Evolutionary conservation across 2,797 vertebrate species (phyloP), one percentile per base, ranked within the genome.

Genomic region (Rachycentron canadum): DNA sequence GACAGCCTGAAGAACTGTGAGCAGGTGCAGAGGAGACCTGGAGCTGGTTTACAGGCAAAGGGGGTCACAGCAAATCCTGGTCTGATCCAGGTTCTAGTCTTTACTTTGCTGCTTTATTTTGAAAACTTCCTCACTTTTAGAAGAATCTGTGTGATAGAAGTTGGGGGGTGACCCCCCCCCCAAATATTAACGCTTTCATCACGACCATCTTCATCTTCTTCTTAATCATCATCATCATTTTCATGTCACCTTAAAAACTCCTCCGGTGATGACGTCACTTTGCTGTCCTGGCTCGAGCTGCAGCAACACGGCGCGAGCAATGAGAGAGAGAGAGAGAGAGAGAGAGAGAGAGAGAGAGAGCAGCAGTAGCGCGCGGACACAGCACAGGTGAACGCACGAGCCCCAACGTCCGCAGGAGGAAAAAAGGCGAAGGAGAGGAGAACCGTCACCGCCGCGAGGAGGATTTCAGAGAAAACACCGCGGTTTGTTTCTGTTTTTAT

Each of bases 341-440:
- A 50, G 66, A 36, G 74, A 30, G 73, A 63, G 77, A 38, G 55
- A 41, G 56, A 45, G 64, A 65, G 68, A 55, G 60, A 57, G 57
- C 25, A 49, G 40, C 43, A 34, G 58, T 25, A 17, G 77, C 81
- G 78, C 78, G 81, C 81, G 73, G 67, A 86, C 82, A 38, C 74
- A n/a, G 77, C 55, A 38, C 87, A 92, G 89, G 89, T 90, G 76
- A 79, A 89, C 65, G 85, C 83, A 83, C 83, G 85, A 86, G 88
- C 86, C 34, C 75, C n/a, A 71, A 70, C 77, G 78, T 82, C 85
- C 82, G 86, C 87, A 90, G 83, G 62, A 86, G 64, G 58, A 62
- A 49, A 69, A 60, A 40, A 28, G 38, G 14, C 25, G 75, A 58
- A 63, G 38, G 6, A 59, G 55, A 62, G 9, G 40, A 40, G 38